phyloP scores from a whole-genome alignment of 1,140 invertebrate species.

The Caerostris extrusa region DNA sequence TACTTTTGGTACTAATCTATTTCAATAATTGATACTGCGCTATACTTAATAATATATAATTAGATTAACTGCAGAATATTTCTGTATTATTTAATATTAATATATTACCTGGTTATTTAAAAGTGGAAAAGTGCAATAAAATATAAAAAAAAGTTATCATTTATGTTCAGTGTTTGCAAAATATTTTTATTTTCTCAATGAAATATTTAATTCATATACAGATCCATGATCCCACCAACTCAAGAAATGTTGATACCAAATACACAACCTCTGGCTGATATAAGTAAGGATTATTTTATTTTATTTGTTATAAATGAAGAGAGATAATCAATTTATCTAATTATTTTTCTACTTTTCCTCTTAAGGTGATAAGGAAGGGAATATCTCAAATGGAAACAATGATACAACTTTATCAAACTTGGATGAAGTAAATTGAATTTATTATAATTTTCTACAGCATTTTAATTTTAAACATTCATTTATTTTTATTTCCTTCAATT shows the following conservation, averaged over 20 bases:
- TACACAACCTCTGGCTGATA: background rate
- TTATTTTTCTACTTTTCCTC: background rate
- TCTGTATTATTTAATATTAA: too few relatives aligned
- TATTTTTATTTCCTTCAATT: too few relatives aligned
- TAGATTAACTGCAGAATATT: too few relatives aligned
- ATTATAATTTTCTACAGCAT: background rate
- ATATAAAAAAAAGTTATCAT: too few relatives aligned
- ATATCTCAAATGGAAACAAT: slow-evolving; percentile 17
- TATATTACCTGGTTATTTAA: too few relatives aligned
- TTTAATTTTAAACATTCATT: too few relatives aligned
- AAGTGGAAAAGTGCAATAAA: too few relatives aligned
- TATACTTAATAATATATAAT: too few relatives aligned
- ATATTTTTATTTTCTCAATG: too few relatives aligned
- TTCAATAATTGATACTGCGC: too few relatives aligned
- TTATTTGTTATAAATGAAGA: background rate
- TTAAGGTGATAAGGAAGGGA: slow-evolving; percentile 22
- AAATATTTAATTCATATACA: background rate
- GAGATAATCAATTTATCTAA: too few relatives aligned
- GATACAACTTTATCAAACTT: slow-evolving; percentile 40
- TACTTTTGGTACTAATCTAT: background rate
- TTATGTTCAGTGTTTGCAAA: too few relatives aligned
- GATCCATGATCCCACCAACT: slow-evolving; percentile 60
- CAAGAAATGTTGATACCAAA: slow-evolving; percentile 54
- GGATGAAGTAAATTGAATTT: slow-evolving; percentile 18
- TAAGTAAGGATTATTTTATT: background rate